These are phyloP conservation scores for Propithecus coquereli DNA, from an alignment of 2,113 vertebrate species.

Conservation along the genomic window DNA sequence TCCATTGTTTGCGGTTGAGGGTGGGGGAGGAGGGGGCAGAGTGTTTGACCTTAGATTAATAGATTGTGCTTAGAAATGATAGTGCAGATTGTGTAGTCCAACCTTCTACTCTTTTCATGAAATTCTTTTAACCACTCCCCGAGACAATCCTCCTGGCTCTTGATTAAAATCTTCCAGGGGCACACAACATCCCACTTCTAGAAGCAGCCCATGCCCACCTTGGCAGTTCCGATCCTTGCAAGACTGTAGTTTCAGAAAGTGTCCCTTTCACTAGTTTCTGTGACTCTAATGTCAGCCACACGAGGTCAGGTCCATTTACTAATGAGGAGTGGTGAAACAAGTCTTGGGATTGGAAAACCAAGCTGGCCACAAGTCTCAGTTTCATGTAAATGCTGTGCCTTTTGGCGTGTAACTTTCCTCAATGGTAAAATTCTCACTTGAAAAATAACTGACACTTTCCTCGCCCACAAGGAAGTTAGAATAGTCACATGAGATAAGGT, in stretches of 20 bases:
- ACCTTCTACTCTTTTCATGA: not conserved
- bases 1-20: not conserved
- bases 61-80: not conserved
- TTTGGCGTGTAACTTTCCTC: not conserved
- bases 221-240: not conserved
- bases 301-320: not conserved
- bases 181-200: not conserved
- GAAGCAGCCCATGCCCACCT: not conserved
- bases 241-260: not conserved
- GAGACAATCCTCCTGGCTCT: not conserved
- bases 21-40: not conserved
- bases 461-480: not conserved
- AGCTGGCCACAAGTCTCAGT: not conserved
- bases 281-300: not conserved
- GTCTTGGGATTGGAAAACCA: not conserved
- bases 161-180: not conserved
- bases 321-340: accelerated
- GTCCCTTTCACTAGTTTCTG: not conserved
- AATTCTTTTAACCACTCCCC: too few relatives aligned
- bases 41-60: not conserved
- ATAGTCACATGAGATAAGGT: not conserved
- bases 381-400: not conserved
- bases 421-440: not conserved
- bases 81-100: not conserved
- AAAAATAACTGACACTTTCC: not conserved